A percentile compares a stretch with the other conserved stretches of the same genome.
Conservation (phyloP, 1,140 invertebrate species). For the Drosophila nannoptera region DNA sequence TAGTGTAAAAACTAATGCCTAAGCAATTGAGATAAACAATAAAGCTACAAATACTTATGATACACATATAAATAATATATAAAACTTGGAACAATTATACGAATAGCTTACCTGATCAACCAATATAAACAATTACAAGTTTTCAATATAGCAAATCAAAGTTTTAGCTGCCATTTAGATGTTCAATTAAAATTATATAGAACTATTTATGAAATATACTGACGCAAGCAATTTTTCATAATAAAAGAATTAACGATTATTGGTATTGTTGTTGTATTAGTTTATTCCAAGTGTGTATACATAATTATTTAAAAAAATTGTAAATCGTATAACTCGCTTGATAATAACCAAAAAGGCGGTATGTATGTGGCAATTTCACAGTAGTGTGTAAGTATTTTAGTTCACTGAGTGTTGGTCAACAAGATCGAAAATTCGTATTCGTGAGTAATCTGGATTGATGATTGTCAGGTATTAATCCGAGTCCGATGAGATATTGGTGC, state of each 20-base stretch:
- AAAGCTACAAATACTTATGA: conserved; percentile 27
- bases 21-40: conserved; percentile 31
- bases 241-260: background rate
- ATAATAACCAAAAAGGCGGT: conserved; percentile 40
- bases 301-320: conserved; percentile 47
- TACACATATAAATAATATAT: conserved; percentile 17
- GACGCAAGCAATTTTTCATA: conserved; percentile 23
- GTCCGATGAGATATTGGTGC: conserved; percentile 79
- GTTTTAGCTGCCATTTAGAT: conserved; percentile 57
- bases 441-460: background rate
- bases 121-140: conserved; percentile 12
- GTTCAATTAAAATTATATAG: conserved; percentile 10
- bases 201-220: conserved; percentile 41
- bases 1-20: conserved; percentile 47
- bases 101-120: conserved; percentile 24
- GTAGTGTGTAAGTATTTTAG: conserved; percentile 28
- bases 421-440: conserved; percentile 4
- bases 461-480: conserved; percentile 65
- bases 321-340: conserved; percentile 62
- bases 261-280: conserved; percentile 13
- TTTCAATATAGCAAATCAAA: conserved; percentile 16
- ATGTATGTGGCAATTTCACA: conserved; percentile 13
- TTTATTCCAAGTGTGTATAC: conserved; percentile 13
- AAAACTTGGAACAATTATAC: conserved; percentile 25
- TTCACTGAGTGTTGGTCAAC: conserved; percentile 60